Base-by-base conservation (phyloP, 2,113 vertebrate species). In the Canis aureus region DNA sequence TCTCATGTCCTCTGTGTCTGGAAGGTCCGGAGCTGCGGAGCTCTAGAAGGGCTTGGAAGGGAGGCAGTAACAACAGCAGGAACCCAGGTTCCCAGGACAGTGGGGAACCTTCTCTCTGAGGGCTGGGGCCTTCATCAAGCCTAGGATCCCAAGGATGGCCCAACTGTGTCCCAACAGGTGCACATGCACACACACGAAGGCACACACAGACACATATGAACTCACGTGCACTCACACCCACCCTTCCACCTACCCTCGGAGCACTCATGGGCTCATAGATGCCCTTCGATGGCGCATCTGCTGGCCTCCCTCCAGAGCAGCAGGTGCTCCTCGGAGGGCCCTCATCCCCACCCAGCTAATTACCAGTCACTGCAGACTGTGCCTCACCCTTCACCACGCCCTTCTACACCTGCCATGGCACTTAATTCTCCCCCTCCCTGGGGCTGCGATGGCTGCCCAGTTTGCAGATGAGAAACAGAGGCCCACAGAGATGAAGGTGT, bases 401-500 rank as follows among this genome's bases (percentile, higher is more conserved):
- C 38, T 92, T 92, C 62, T 15, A 57, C 19, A 38, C 20, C 83
- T 3, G 1, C 0, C 0, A 16, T 8, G 53, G 49, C 15, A 27
- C 38, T 88, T 51, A 11, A 25, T 32, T 82, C 11, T 87, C 43
- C 38, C 80, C 11, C 11, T 87, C 43, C 38, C 80, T 15, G 23
- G 73, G 57, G 38, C 23, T 5, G n/a, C 35, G 0, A 29, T 35
- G 73, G 59, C n/a, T 64, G 20, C 20, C 12, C 35, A 20, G 12
- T 29, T 60, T 55, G 32, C 66, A 95, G 71, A 80, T 12, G 64
- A 79, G 64, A 97, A 67, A 76, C 38, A 2, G 53, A 86, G 86
- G 38, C 69, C 49, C 38, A 22, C 64, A 67, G 35, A 86, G 49
- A 16, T 10, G 29, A 74, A 94, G 73, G 57, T 43, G 55, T 25